Evolutionary conservation across 2,113 vertebrate species (phyloP), one percentile per base, ranked within the genome.

Genomic region (Cyprinodon tularosa): DNA sequence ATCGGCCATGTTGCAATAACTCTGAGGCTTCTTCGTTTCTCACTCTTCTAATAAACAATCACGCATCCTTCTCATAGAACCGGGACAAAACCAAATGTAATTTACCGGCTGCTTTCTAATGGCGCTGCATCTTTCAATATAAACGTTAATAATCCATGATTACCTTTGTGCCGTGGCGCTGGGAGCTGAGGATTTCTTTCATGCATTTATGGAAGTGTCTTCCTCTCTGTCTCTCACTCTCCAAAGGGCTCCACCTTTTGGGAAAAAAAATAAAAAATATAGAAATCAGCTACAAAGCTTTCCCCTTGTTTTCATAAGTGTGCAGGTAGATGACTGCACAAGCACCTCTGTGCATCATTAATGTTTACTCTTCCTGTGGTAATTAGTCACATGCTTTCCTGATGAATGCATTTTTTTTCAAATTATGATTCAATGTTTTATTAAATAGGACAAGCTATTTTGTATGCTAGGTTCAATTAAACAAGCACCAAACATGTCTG

Each of bases 91-190:
- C 79, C 77, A 79, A 87, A 91, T 80, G 77, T 82, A 88, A 92
- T 92, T 91, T 84, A 82, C 84, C 88, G 89, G 88, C 86, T 91
- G 90, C 87, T 84, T 88, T 72, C 85, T 93, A 90, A 93, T 91
- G 84, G 86, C 80, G 88, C 73, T 92, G 88, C 90, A 92, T 92
- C 85, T 93, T 92, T 91, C 89, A 90, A 90, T 93, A 91, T 90
- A 90, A 91, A 93, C 93, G 91, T 88, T 91, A 91, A 92, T 93
- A 93, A 93, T 90, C 86, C 74, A 76, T 85, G 85, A 90, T 93
- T 88, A 91, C 76, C 78, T 87, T 62, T 5, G 76, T 38, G 66
- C 76, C 74, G 88, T 81, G 74, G 78, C 75, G 68, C 67, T 29
- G 74, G 45, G 63, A 59, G 72, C 80, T 62, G 69, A 63, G 40